phyloP scores from a whole-genome alignment of 2,113 vertebrate genomes.

The Amblyornis subalaris region DNA sequence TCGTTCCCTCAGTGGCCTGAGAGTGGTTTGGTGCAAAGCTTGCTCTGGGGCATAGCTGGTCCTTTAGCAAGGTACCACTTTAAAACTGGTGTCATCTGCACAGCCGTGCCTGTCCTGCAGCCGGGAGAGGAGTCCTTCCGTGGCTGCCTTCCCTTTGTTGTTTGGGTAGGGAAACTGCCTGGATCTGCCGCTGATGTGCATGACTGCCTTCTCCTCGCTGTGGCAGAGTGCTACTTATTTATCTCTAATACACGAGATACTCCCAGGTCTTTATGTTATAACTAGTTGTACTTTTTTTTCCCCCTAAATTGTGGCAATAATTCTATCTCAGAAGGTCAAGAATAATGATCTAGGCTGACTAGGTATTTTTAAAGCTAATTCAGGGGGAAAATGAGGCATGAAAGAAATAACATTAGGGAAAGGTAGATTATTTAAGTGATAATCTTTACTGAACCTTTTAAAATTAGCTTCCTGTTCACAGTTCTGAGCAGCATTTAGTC shows the following conservation, averaged over 20 bases:
- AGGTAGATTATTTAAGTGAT: neutral
- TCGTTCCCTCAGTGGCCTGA: neutral
- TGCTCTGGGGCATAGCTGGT: neutral
- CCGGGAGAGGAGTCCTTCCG: fast-evolving
- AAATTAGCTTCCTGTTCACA: neutral
- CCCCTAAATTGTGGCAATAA: neutral
- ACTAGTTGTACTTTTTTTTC: fast-evolving
- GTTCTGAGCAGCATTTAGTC: neutral
- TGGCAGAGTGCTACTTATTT: neutral
- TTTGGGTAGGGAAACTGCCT: neutral
- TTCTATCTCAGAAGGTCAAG: neutral
- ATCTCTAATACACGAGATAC: neutral
- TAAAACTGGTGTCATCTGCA: neutral
- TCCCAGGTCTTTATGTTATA: neutral
- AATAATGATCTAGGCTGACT: neutral
- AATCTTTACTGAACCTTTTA: neutral
- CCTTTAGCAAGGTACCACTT: neutral
- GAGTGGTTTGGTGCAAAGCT: neutral
- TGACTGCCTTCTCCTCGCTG: neutral
- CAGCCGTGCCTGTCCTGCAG: fast-evolving
- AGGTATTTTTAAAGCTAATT: slow-evolving; percentile 15
- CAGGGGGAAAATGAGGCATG: neutral
- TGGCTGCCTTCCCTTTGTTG: neutral
- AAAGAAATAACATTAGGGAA: neutral
- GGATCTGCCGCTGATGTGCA: neutral